Conservation (phyloP, 2,797 vertebrate genomes). For the Remorina albescens region DNA sequence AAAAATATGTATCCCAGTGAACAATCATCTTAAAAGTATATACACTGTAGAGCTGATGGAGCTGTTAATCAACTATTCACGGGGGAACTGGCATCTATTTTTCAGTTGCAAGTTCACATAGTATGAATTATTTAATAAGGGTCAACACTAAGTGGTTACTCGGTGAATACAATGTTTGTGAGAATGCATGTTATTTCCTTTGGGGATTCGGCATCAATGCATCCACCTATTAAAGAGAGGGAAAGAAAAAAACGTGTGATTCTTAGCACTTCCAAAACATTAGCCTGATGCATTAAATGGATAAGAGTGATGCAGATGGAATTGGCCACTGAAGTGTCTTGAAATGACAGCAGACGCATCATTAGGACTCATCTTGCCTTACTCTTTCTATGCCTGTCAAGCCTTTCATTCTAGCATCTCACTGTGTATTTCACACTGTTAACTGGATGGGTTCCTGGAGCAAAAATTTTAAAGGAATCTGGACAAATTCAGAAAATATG, state of each 20-base stretch:
- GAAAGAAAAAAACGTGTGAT: background rate
- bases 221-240: too few relatives aligned
- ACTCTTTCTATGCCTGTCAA: background rate
- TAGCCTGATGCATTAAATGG: background rate
- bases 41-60: constrained; percentile 34
- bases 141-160: constrained; percentile 6
- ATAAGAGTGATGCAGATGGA: background rate
- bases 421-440: background rate
- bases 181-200: too few relatives aligned
- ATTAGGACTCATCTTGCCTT: background rate
- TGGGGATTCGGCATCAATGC: too few relatives aligned
- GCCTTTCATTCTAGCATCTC: background rate
- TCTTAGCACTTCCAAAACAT: constrained; percentile 8
- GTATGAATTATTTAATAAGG: constrained; percentile 18
- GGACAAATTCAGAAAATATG: background rate
- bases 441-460: background rate
- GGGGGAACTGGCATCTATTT: constrained; percentile 30
- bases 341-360: background rate
- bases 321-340: background rate
- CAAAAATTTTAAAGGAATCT: background rate
- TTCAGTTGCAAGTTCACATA: constrained; percentile 22
- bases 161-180: too few relatives aligned
- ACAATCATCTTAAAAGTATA: constrained; percentile 59
- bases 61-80: constrained; percentile 22
- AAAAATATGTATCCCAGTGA: constrained; percentile 55